Percentiles rank a stretch among this genome's conserved stretches.
phyloP scores from a whole-genome alignment of 2,797 vertebrate genomes.

The Alca torda region DNA sequence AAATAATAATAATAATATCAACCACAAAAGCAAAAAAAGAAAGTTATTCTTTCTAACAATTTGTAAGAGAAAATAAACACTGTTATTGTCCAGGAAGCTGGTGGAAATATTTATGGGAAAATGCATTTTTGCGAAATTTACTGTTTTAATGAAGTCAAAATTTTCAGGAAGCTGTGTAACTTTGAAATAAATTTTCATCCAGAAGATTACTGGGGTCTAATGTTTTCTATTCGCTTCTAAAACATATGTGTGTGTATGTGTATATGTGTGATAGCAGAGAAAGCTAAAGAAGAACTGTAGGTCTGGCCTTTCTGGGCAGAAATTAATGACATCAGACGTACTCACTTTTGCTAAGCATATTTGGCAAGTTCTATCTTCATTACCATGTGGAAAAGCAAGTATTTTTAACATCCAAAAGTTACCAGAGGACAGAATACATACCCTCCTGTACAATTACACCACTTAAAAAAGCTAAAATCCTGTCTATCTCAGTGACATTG shows the following conservation, averaged over 20 bases:
- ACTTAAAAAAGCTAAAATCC: background rate
- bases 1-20: background rate
- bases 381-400: background rate
- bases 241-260: fast-evolving
- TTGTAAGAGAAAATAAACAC: background rate
- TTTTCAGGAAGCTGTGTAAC: background rate
- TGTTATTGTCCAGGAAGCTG: background rate
- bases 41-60: background rate
- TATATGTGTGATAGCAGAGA: background rate
- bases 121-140: background rate
- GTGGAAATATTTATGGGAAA: background rate
- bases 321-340: background rate
- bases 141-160: background rate
- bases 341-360: background rate
- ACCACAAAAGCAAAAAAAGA: fast-evolving
- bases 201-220: background rate
- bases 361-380: background rate
- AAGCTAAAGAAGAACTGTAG: background rate
- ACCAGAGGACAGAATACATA: background rate
- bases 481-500: fast-evolving
- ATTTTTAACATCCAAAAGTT: background rate
- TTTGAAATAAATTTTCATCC: background rate
- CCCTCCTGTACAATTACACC: background rate
- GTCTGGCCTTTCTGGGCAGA: background rate
- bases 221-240: background rate